These are phyloP conservation scores for Ambastaia sidthimunki DNA, from an alignment of 2,797 vertebrate species.

Conservation along the genomic window DNA sequence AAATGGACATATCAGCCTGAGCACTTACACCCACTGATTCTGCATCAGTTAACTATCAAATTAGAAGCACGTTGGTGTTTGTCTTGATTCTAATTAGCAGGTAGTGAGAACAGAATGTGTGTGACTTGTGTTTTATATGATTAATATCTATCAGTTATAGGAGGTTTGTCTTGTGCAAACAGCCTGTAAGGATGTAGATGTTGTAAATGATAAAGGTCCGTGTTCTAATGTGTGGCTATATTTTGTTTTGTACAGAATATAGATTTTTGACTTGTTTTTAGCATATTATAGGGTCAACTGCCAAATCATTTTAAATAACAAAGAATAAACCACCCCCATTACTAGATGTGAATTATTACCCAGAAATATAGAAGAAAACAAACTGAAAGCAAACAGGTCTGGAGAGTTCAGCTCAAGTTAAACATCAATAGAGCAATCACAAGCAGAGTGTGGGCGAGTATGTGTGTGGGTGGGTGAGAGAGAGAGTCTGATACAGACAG, in stretches of 20 bases:
- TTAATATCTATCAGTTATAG: not conserved
- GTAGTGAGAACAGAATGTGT: conserved; percentile 1
- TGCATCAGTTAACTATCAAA: conserved; percentile 4
- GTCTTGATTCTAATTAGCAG: conserved; percentile 1
- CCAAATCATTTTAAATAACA: not conserved
- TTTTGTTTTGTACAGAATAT: not conserved
- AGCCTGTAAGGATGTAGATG: not conserved
- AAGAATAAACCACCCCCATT: not conserved
- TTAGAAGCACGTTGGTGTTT: not conserved
- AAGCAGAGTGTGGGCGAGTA: conserved; percentile 4
- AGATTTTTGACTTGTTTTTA: not conserved
- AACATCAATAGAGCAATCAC: conserved; percentile 38
- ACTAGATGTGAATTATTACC: not conserved
- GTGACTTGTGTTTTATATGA: not conserved
- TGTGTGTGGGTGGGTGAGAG: conserved; percentile 39
- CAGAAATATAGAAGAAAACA: not conserved
- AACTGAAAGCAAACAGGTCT: not conserved
- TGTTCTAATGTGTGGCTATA: not conserved
- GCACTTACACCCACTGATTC: conserved; percentile 2
- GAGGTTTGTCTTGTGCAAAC: not conserved
- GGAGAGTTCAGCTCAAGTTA: conserved; percentile 3
- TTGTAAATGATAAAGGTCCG: not conserved
- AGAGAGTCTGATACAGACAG: conserved; percentile 45
- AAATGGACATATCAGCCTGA: not conserved
- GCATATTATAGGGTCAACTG: not conserved